Percentiles rank a stretch among this genome's conserved stretches.
phyloP scores from a whole-genome alignment of 2,888 invertebrate species.

The Adelphocoris suturalis region DNA sequence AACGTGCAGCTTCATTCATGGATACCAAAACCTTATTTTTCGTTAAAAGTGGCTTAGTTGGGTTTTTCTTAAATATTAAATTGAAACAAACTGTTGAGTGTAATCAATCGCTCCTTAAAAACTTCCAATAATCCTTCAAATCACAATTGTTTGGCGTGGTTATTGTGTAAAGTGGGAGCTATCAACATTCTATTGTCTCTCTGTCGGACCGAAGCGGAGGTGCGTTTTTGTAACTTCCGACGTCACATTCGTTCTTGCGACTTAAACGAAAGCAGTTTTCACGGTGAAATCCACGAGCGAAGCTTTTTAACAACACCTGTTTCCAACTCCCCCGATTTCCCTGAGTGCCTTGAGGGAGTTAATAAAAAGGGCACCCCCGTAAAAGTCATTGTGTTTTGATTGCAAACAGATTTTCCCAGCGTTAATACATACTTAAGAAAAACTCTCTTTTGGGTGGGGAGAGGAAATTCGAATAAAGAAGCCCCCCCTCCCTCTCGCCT shows the following conservation, averaged over 20 bases:
- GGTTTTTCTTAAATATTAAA: too few relatives aligned
- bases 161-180: too few relatives aligned
- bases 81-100: too few relatives aligned
- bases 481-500: neutral
- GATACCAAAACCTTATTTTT: too few relatives aligned
- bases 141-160: neutral
- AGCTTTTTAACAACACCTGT: constrained; percentile 32
- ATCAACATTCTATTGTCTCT: too few relatives aligned
- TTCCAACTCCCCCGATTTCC: neutral
- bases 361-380: neutral
- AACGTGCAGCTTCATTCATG: too few relatives aligned
- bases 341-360: constrained; percentile 1
- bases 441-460: neutral
- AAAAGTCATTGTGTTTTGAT: constrained; percentile 39
- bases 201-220: too few relatives aligned
- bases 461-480: constrained; percentile 27
- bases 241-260: neutral
- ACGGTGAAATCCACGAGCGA: neutral
- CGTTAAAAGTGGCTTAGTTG: too few relatives aligned
- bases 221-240: too few relatives aligned
- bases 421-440: constrained; percentile 36
- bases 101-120: too few relatives aligned
- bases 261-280: neutral
- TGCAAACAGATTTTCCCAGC: constrained; percentile 8
- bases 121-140: too few relatives aligned